Base-by-base conservation (phyloP, 2,888 invertebrate genomes). In the Reticulitermes lucifugus region DNA sequence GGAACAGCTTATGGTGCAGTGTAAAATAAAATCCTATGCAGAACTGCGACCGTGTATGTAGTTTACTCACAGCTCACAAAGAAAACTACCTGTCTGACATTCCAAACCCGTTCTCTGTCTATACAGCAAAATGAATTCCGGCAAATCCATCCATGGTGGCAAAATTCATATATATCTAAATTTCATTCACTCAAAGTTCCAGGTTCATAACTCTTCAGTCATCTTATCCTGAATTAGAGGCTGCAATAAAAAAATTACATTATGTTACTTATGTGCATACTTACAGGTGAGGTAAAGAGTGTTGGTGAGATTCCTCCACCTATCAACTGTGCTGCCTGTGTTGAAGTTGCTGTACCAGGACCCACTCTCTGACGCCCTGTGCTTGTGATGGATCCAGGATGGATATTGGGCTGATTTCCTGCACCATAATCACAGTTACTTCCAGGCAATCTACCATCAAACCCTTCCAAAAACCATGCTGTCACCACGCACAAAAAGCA, bases 261-360 rank as follows among this genome's bases (percentile, higher is more conserved):
- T 35, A 2, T 4, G 60, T 22, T n/a, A 60, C 21, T 60, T 22
- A 21, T n/a, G 21, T 18, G 22, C 22, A 14, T 73, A 82, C 87
- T 83, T 85, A 87, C 87, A 22, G 91, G 90, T 60, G 91, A 92
- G 10, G 92, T 91, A 88, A 95, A 94, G 89, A 95, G 92, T 87
- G 94, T 93, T 35, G 95, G 95, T 84, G 95, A 94, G 88, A 95
- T 94, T 87, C 95, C 95, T 86, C 94, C 95, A 80, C 95, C 95
- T 87, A 95, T 94, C 84, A 93, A 90, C 89, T 94, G 94, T 79
- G 93, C 93, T 25, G 93, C 93, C 88, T 93, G 93, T 7, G 93
- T 93, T 59, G 93, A 93, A n/a, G 93, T 93, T 18, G 93, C 93
- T 85, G 93, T 93, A 9, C 88, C 88, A n/a, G 88, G 88, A 86